Evolutionary conservation across 1,140 invertebrate species (phyloP).

Genomic region (Drosophila erecta): DNA sequence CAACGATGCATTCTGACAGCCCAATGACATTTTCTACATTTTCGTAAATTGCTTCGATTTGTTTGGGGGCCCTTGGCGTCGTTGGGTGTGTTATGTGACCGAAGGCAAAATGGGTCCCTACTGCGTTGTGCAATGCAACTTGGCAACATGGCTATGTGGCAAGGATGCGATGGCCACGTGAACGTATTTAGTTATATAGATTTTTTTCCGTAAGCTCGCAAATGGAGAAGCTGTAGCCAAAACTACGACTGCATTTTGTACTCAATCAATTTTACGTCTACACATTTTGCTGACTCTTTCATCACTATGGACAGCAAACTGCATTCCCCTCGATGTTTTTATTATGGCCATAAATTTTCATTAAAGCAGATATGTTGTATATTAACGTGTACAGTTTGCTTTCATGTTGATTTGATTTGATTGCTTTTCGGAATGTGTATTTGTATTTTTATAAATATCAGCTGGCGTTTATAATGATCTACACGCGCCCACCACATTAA

Average conservation of each 20-base stretch:
- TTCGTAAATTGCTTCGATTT: slow-evolving; percentile 84
- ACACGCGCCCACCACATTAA: slow-evolving; percentile 71
- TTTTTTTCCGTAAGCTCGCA: no score
- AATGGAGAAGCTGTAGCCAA: no score
- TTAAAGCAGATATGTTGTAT: slow-evolving; percentile 30
- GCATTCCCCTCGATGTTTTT: slow-evolving; percentile 30
- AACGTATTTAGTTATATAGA: slow-evolving; percentile 3
- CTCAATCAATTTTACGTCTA: not conserved
- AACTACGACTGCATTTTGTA: no score
- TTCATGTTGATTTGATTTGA: slow-evolving; percentile 42
- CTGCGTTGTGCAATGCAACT: slow-evolving; percentile 50
- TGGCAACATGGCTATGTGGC: not conserved
- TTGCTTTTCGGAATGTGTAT: slow-evolving; percentile 14
- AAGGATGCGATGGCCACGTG: slow-evolving; percentile 19
- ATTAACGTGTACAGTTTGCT: slow-evolving; percentile 14
- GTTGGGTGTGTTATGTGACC: slow-evolving; percentile 64
- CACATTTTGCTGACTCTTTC: not conserved
- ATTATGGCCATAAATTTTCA: slow-evolving; percentile 35
- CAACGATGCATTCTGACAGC: slow-evolving; percentile 84
- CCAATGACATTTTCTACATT: slow-evolving; percentile 84
- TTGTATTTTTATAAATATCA: slow-evolving; percentile 48
- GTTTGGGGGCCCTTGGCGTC: slow-evolving; percentile 46
- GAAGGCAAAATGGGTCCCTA: slow-evolving; percentile 48
- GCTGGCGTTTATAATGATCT: slow-evolving; percentile 35
- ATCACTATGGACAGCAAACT: slow-evolving; percentile 28